Base-by-base conservation (phyloP, 1,140 invertebrate genomes). In the Hetaerina americana region DNA sequence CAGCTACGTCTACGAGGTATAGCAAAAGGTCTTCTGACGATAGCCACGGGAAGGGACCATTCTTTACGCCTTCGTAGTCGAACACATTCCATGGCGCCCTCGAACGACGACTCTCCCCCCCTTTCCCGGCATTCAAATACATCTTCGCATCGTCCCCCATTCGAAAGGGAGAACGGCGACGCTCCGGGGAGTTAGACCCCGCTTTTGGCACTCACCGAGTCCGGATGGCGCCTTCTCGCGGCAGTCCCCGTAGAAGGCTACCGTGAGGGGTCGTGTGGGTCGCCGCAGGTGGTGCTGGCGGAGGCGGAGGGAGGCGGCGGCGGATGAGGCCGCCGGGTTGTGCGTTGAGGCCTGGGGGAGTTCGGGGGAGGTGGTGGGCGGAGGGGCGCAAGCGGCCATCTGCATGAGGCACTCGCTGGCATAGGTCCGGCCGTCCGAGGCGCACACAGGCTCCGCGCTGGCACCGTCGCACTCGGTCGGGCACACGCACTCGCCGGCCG, bases 331-430 rank as follows among this genome's bases (percentile, higher is more conserved):
- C 22, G 40, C 15, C 22, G 40, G 40, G 40, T 12, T n/a, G 40
- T 18, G 40, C 15, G 40, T 57, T 12, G 40, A 57, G 10, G 22
- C 22, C 22, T 57, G 15, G 15, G 40, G 40, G 15, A 57, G 15
- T 12, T 57, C 40, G 2, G 79, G 74, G 26, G 85, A 80, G 72
- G 82, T 82, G 70, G 78, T 79, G 0, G 79, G 77, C 27, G 81
- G 78, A 71, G 79, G 79, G 26, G 79, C 77, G 78, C 89, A 91
- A 15, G 86, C 86, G 12, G 88, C 87, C 77, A 88, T 89, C 78
- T 91, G 89, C 75, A 96, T 86, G 78, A 94, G 90, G 78, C 94
- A 97, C 79, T 94, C 92, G 77, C 91, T 95, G 69, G 84, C 79
- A 78, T 92, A 96, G 0, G 92, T 95, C 72, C 87, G 85, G 79